Percentiles rank a stretch among this genome's conserved stretches.
phyloP scores from a whole-genome alignment of 2,113 vertebrate genomes.

The Antidorcas marsupialis region DNA sequence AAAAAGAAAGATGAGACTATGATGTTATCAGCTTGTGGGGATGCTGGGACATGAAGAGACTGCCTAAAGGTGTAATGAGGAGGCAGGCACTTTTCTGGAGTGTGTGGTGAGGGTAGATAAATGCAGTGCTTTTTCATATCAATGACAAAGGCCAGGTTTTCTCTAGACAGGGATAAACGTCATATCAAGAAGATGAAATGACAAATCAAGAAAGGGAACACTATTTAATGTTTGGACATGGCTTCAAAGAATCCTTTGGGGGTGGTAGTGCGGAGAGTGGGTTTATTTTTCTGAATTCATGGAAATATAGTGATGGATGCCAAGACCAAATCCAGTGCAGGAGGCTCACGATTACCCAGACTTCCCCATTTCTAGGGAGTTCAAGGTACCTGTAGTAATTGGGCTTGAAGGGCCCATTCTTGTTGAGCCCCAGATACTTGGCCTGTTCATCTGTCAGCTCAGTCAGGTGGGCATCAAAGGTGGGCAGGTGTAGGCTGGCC shows the following conservation, averaged over 20 bases:
- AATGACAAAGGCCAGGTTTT: background rate
- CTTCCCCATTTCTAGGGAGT: background rate
- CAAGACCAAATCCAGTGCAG: background rate
- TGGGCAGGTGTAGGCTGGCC: slow-evolving; percentile 96
- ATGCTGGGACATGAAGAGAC: background rate
- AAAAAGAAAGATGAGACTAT: slow-evolving; percentile 47
- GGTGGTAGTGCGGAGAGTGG: background rate
- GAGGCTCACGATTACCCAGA: background rate
- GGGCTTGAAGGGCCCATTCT: slow-evolving; percentile 99
- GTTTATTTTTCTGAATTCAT: background rate
- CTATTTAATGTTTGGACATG: background rate
- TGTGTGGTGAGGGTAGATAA: background rate
- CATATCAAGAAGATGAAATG: background rate
- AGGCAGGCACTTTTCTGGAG: background rate
- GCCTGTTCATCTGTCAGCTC: slow-evolving; percentile 97
- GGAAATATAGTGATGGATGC: background rate
- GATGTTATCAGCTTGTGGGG: slow-evolving; percentile 26
- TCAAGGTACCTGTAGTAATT: slow-evolving; percentile 95
- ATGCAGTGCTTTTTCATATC: background rate
- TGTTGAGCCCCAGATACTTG: slow-evolving; percentile 98
- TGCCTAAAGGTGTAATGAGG: background rate
- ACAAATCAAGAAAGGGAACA: background rate
- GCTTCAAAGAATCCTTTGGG: background rate
- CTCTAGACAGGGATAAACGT: background rate
- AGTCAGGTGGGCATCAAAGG: slow-evolving; percentile 97